Conservation (phyloP, 2,888 invertebrate species). For the Altica lythri region DNA sequence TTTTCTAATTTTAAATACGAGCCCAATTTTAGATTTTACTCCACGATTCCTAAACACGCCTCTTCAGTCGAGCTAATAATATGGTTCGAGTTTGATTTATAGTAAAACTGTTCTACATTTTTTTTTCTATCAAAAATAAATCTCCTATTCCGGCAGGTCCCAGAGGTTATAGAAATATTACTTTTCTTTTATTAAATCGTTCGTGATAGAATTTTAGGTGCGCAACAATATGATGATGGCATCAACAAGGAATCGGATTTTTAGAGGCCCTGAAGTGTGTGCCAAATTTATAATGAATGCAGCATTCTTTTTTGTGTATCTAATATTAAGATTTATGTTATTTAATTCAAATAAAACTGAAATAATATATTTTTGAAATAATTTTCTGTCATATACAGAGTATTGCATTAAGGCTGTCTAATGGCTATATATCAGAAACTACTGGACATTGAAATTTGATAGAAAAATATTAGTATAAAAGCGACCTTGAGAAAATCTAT, state of each 20-base stretch:
- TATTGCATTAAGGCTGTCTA: no score
- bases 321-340: no score
- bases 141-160: conserved; percentile 31
- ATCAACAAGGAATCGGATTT: not conserved
- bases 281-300: not conserved
- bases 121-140: conserved; percentile 35
- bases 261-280: not conserved
- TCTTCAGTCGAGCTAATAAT: conserved; percentile 39
- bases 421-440: no score
- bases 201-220: conserved; percentile 26
- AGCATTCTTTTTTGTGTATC: not conserved
- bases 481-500: no score
- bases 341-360: no score
- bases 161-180: conserved; percentile 28
- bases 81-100: conserved; percentile 42
- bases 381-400: no score
- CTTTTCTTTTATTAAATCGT: conserved; percentile 27
- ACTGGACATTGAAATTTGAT: no score
- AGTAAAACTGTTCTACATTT: conserved; percentile 38
- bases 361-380: no score
- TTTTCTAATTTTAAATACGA: conserved; percentile 43
- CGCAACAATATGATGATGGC: conserved; percentile 13
- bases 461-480: no score
- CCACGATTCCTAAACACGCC: conserved; percentile 38
- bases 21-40: conserved; percentile 39